Evolutionary conservation across 2,113 vertebrate genomes (phyloP).

Genomic region (Malurus melanocephalus): DNA sequence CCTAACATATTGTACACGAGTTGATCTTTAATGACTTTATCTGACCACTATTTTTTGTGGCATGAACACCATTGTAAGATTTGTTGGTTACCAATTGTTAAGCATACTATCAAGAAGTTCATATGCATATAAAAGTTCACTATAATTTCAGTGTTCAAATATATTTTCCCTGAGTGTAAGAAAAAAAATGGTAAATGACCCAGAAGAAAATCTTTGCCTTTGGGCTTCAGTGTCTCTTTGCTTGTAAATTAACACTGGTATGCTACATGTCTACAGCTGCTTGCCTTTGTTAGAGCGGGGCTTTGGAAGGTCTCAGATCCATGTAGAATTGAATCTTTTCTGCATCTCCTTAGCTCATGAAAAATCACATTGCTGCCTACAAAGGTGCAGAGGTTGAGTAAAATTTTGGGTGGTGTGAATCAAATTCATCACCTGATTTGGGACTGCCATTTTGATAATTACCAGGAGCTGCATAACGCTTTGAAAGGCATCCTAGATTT

Average conservation of each 20-base stretch:
- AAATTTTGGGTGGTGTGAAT: background rate
- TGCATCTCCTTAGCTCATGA: background rate
- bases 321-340: background rate
- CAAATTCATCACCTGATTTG: background rate
- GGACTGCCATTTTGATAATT: background rate
- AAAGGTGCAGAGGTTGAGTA: background rate
- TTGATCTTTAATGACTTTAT: background rate
- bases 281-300: background rate
- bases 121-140: background rate
- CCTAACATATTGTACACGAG: background rate
- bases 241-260: background rate
- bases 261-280: fast-evolving
- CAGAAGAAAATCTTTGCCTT: background rate
- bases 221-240: background rate
- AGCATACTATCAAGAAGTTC: background rate
- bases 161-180: background rate
- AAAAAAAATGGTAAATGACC: background rate
- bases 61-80: background rate
- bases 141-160: background rate
- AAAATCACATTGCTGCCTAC: background rate
- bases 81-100: background rate
- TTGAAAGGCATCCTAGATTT: background rate
- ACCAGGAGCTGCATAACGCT: background rate
- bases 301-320: background rate
- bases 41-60: background rate